A percentile compares a stretch with the other conserved stretches of the same genome.
phyloP scores from a whole-genome alignment of 2,797 vertebrate genomes.

The Amazona finschi region DNA sequence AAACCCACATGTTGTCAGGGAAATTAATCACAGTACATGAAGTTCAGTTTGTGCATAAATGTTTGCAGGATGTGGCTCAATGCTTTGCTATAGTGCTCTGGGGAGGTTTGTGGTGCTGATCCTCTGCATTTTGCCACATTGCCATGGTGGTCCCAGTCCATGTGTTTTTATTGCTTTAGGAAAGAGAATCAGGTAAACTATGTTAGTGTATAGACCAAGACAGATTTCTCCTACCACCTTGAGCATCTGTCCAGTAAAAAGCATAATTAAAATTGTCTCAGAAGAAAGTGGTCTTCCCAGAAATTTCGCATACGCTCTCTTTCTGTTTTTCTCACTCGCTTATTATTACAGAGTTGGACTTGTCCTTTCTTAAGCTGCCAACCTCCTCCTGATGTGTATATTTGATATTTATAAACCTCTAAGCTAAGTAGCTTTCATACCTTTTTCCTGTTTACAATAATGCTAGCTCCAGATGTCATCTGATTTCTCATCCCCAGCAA shows the following conservation, averaged over 20 bases:
- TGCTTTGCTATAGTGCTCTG: not conserved
- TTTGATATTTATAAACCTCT: constrained; percentile 14
- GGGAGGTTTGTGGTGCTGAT: not conserved
- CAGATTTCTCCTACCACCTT: not conserved
- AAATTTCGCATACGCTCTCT: not conserved
- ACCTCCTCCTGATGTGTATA: not conserved
- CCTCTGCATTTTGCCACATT: not conserved
- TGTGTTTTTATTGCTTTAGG: not conserved
- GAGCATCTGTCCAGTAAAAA: not conserved
- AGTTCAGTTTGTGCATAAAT: not conserved
- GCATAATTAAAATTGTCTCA: not conserved
- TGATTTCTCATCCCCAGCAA: not conserved
- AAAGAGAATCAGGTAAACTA: not conserved
- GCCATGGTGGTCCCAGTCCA: not conserved
- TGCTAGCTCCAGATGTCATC: not conserved
- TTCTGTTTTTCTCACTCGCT: not conserved
- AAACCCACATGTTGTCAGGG: not conserved
- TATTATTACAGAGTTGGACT: not conserved
- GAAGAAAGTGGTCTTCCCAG: not conserved
- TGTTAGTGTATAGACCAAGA: not conserved
- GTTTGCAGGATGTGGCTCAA: not conserved
- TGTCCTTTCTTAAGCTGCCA: not conserved
- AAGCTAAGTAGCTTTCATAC: not conserved
- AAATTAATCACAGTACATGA: constrained; percentile 14
- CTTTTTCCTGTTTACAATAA: constrained; percentile 1